Evolutionary conservation across 2,888 invertebrate genomes (phyloP).

Genomic region (Patella caerulea): DNA sequence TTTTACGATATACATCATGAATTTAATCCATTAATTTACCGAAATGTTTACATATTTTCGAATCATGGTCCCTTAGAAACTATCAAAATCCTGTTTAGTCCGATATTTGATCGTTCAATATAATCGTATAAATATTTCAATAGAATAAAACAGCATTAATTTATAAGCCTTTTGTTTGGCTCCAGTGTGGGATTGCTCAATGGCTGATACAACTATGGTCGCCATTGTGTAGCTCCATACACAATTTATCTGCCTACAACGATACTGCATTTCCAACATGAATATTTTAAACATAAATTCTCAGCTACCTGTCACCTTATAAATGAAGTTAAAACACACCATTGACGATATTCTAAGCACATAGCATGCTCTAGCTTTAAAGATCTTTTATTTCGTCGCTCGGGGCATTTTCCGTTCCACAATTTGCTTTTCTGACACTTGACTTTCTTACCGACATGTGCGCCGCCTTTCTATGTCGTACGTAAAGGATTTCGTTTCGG

Average conservation of each 20-base stretch:
- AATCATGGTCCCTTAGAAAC: too few species aligned
- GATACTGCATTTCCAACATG: conserved; percentile 7
- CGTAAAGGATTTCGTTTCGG: conserved; percentile 5
- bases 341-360: conserved; percentile 3
- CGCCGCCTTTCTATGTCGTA: conserved; percentile 1
- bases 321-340: background rate
- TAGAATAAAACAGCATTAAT: too few species aligned
- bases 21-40: too few species aligned
- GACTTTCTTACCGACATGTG: conserved; percentile 8
- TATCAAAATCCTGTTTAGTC: too few species aligned
- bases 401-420: background rate
- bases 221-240: background rate
- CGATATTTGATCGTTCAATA: too few species aligned
- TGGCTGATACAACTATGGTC: background rate
- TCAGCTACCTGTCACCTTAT: conserved; percentile 1
- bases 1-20: too few species aligned
- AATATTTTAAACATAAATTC: conserved; percentile 9
- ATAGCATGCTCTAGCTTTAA: conserved; percentile 6
- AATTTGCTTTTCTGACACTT: background rate
- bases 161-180: too few species aligned
- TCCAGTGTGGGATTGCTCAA: too few species aligned
- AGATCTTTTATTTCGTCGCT: background rate
- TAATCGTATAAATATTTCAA: too few species aligned
- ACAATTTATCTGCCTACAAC: conserved; percentile 7
- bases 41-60: too few species aligned